phyloP scores from a whole-genome alignment of 2,888 invertebrate species.

The Steinernema scapterisci region DNA sequence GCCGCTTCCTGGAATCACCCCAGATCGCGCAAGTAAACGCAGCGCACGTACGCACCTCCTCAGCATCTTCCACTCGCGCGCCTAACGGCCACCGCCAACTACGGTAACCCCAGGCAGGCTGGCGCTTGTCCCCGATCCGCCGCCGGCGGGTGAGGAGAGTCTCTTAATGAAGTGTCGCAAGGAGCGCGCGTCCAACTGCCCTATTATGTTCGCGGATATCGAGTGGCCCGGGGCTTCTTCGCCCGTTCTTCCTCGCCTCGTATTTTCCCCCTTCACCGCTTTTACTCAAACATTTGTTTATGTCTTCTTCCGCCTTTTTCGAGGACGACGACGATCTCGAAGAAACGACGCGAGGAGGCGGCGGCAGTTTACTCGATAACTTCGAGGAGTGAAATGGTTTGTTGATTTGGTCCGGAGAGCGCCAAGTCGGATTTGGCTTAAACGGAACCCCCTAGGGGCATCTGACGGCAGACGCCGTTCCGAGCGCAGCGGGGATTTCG shows the following conservation, averaged over 20 bases:
- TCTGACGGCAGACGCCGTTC: conserved; percentile 22
- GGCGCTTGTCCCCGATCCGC: not conserved
- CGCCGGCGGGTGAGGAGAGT: not conserved
- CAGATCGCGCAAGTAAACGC: conserved; percentile 2
- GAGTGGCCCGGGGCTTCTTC: conserved; percentile 12
- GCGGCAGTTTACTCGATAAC: conserved; percentile 18
- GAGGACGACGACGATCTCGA: no score
- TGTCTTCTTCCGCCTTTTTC: not conserved
- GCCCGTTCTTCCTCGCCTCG: not conserved
- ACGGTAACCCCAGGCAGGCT: conserved; percentile 21
- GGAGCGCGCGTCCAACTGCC: conserved; percentile 22
- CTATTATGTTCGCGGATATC: conserved; percentile 23
- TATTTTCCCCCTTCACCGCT: not conserved
- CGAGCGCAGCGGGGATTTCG: not conserved
- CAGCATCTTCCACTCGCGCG: not conserved
- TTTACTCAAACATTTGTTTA: conserved; percentile 30
- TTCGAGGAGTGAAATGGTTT: not conserved
- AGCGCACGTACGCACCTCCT: not conserved
- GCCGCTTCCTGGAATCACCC: not conserved
- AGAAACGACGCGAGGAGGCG: no score
- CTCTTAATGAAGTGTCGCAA: conserved; percentile 30
- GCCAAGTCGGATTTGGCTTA: conserved; percentile 13
- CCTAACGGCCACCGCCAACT: not conserved
- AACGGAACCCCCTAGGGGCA: conserved; percentile 17
- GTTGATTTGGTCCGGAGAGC: conserved; percentile 3